phyloP scores from a whole-genome alignment of 53 echinoderm and acorn worm genomes.

The Holothuria leucospilota region DNA sequence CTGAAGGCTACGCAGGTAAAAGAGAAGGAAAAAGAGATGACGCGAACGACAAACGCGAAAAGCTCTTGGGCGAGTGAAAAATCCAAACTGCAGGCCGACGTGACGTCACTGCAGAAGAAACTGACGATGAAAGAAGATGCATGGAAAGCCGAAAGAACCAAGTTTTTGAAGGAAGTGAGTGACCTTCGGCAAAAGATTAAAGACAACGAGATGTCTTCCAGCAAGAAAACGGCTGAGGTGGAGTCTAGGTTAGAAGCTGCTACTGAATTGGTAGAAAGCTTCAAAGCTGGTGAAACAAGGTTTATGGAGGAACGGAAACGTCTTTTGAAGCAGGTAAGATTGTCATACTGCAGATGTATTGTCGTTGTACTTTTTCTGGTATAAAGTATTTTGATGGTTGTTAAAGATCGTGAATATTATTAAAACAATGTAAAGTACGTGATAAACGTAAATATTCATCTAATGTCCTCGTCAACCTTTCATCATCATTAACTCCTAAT shows the following conservation, averaged over 20 bases:
- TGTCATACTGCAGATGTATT: not conserved
- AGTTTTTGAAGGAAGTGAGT: constrained; percentile 57
- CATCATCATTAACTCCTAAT: too few species aligned
- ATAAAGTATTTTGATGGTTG: too few species aligned
- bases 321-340: constrained; percentile 86
- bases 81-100: constrained; percentile 74
- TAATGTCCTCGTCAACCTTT: too few species aligned
- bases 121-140: constrained; percentile 73
- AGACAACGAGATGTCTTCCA: constrained; percentile 66
- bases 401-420: too few species aligned
- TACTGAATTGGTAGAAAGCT: constrained; percentile 86
- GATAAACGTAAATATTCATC: too few species aligned
- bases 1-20: constrained; percentile 10
- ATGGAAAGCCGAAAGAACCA: constrained; percentile 77
- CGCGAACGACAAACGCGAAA: constrained; percentile 52
- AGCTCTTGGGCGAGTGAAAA: constrained; percentile 86
- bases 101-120: constrained; percentile 67
- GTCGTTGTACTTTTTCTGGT: not conserved
- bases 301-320: constrained; percentile 93
- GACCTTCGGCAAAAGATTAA: constrained; percentile 71
- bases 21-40: constrained; percentile 46
- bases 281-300: constrained; percentile 78
- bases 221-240: constrained; percentile 62
- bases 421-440: too few species aligned
- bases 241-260: constrained; percentile 83